phyloP scores from a whole-genome alignment of 1,140 invertebrate genomes.

The Ips nitidus region DNA sequence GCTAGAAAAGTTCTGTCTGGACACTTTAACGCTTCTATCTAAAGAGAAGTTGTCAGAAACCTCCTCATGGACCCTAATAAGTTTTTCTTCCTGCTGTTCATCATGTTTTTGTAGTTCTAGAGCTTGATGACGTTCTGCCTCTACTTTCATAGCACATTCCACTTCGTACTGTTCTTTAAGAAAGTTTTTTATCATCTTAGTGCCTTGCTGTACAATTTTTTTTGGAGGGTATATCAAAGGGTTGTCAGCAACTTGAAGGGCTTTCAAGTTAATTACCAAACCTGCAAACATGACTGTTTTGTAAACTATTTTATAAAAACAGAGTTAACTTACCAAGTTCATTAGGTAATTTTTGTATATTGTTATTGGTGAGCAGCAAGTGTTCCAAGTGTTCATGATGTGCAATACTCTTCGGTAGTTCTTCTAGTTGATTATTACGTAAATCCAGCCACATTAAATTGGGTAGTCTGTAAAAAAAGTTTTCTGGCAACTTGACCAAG shows the following conservation, averaged over 20 bases:
- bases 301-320: background rate
- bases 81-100: constrained; percentile 20
- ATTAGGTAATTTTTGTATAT: constrained; percentile 44
- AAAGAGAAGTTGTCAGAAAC: background rate
- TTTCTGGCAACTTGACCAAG: constrained; percentile 44
- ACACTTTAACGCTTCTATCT: constrained; percentile 6
- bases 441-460: constrained; percentile 52
- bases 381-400: constrained; percentile 50
- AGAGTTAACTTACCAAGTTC: constrained; percentile 43
- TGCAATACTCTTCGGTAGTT: constrained; percentile 47
- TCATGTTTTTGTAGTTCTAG: constrained; percentile 13
- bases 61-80: constrained; percentile 26
- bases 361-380: constrained; percentile 49
- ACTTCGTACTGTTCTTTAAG: constrained; percentile 41
- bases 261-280: constrained; percentile 45
- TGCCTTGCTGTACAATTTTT: constrained; percentile 42
- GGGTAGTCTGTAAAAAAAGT: constrained; percentile 49
- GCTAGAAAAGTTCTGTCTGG: constrained; percentile 7
- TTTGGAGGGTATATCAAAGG: constrained; percentile 45
- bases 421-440: constrained; percentile 48
- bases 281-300: constrained; percentile 31
- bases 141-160: constrained; percentile 6
- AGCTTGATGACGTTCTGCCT: constrained; percentile 1
- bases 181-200: constrained; percentile 41
- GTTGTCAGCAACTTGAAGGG: constrained; percentile 49